A percentile compares a stretch with the other conserved stretches of the same genome.
Evolutionary conservation across 2,888 invertebrate genomes (phyloP).

Genomic region (Epiblema foenella): DNA sequence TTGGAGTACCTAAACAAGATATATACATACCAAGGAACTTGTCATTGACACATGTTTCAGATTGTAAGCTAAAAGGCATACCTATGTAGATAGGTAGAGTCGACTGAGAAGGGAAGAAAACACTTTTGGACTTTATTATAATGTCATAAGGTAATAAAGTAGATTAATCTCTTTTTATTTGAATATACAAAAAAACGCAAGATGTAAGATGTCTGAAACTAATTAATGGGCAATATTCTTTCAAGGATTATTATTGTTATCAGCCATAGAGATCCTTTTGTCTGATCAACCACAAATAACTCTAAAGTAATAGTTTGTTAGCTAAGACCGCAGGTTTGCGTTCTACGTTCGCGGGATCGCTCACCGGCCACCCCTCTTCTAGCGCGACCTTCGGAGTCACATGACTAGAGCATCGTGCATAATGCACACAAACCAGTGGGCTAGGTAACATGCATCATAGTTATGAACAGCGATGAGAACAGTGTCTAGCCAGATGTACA

Average conservation of each 20-base stretch:
- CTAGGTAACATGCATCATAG: not conserved
- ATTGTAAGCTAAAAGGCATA: too few species aligned
- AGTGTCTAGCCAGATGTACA: too few species aligned
- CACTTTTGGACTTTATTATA: too few species aligned
- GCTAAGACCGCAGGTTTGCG: not conserved
- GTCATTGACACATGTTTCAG: conserved; percentile 4
- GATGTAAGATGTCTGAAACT: too few species aligned
- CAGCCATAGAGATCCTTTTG: not conserved
- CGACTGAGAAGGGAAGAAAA: too few species aligned
- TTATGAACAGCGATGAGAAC: too few species aligned
- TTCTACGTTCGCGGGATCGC: not conserved
- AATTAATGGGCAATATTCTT: not conserved
- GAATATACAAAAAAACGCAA: too few species aligned
- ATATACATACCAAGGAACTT: not conserved
- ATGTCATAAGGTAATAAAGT: too few species aligned
- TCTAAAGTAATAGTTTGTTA: not conserved
- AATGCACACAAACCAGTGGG: conserved; percentile 48
- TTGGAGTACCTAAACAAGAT: not conserved
- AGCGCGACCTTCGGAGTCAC: conserved; percentile 62
- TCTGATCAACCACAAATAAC: not conserved
- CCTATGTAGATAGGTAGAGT: too few species aligned
- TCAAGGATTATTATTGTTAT: not conserved
- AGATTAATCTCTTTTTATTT: too few species aligned
- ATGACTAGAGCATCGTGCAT: conserved; percentile 67
- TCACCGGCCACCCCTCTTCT: conserved; percentile 24